These are phyloP conservation scores for Oceanodroma tethys DNA, from an alignment of 2,113 vertebrate species.

Conservation along the genomic window DNA sequence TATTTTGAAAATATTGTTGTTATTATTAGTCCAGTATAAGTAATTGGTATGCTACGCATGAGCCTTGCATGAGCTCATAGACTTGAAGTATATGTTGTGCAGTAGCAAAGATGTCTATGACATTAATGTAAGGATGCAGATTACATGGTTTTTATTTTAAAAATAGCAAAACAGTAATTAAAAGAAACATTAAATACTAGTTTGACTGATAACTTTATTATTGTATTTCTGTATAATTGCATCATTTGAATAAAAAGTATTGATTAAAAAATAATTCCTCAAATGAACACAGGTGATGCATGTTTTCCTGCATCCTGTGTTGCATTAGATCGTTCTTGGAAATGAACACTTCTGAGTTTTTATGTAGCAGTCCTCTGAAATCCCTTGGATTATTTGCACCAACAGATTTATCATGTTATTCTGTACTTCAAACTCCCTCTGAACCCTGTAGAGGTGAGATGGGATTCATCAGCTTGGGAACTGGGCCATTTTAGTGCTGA, in stretches of 20 bases:
- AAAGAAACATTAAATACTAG: not conserved
- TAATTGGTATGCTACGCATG: not conserved
- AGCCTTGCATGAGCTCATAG: not conserved
- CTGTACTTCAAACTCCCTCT: not conserved
- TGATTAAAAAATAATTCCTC: not conserved
- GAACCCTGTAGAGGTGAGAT: not conserved
- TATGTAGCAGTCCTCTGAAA: not conserved
- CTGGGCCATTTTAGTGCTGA: not conserved
- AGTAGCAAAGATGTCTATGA: not conserved
- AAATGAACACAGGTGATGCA: not conserved
- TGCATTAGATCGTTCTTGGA: not conserved
- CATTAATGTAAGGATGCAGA: not conserved
- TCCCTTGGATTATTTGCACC: not conserved
- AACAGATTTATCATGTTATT: not conserved
- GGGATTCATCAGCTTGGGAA: not conserved
- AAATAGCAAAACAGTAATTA: not conserved
- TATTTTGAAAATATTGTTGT: not conserved
- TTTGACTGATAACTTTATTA: not conserved
- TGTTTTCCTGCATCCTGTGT: not conserved
- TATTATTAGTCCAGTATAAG: not conserved
- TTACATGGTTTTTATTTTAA: not conserved
- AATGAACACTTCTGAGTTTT: not conserved
- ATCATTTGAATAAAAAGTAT: not conserved
- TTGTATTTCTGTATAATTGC: not conserved
- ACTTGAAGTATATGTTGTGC: not conserved